Base-by-base conservation (phyloP, 2,888 invertebrate species). In the Eucera pruinosa region DNA sequence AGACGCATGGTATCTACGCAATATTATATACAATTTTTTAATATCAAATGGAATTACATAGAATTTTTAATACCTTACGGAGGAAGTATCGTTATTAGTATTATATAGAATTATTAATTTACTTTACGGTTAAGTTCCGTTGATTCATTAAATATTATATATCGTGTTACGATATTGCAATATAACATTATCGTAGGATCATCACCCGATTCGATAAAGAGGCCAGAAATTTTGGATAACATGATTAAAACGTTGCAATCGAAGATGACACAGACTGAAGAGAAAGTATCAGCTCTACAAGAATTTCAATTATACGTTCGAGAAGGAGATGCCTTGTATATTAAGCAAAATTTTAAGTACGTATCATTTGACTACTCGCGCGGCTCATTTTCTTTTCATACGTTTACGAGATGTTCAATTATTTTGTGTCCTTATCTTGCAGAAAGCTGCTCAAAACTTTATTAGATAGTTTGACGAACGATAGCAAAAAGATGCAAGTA, bases 381-480 rank as follows among this genome's bases (percentile, higher is more conserved):
- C n/a, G n/a, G n/a, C n/a, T n/a, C n/a, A 11, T 3, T 0, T 20
- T 45, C 23, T 39, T 30, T 3, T 9, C 4, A 39, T 25, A 20
- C 0, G 1, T 43, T 25, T 45, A 41, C 6, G 2, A 48, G 1
- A 33, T 9, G 4, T 18, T 7, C 62, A 25, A 65, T 73, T 33
- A 11, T 7, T 39, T 36, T 23, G 0, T 23, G 2, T 18, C 2
- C 20, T 9, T n/a, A 7, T 30, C 64, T 86, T 89, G 48, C 78
- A 93, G 93, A 78, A 91, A 91, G 85, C 91, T 95, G 61, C 92
- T 98, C 80, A 94, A 97, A 72, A 95, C 97, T 82, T 94, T 98
- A 67, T 93, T 98, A 45, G 96, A 96, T 62, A 95, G 96, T 84
- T 92, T 98, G 43, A 91, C 92, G n/a, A 92, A 90, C 67, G 94